Evolutionary conservation across 2,797 vertebrate genomes (phyloP).

Genomic region (Emydoidea blandingii): DNA sequence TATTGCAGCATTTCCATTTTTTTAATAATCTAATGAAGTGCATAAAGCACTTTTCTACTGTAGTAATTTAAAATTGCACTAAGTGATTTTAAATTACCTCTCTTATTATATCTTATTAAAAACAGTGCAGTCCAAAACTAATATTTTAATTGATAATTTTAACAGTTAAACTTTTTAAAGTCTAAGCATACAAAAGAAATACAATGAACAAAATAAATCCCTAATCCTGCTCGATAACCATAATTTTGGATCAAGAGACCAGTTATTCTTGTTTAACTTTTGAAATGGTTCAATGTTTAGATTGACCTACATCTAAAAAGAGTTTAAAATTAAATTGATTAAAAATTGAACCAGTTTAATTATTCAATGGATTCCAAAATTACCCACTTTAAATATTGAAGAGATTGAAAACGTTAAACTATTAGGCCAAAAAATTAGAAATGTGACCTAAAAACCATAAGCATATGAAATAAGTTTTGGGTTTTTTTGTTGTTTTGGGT

Average conservation of each 20-base stretch:
- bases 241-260: slow-evolving; percentile 41
- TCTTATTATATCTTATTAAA: slow-evolving; percentile 62
- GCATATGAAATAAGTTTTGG: background rate
- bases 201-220: slow-evolving; percentile 40
- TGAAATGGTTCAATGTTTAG: slow-evolving; percentile 62
- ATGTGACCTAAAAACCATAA: background rate
- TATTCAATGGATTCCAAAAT: slow-evolving; percentile 65
- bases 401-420: slow-evolving; percentile 43
- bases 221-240: background rate
- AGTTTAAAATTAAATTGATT: slow-evolving; percentile 61
- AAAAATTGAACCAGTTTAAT: slow-evolving; percentile 68
- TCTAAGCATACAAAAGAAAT: slow-evolving; percentile 24
- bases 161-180: slow-evolving; percentile 47
- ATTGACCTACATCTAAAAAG: slow-evolving; percentile 58
- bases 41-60: slow-evolving; percentile 50
- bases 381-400: slow-evolving; percentile 44
- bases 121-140: slow-evolving; percentile 48
- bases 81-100: slow-evolving; percentile 68
- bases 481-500: background rate
- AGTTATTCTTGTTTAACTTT: slow-evolving; percentile 56
- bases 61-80: slow-evolving; percentile 64
- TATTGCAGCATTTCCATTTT: slow-evolving; percentile 67
- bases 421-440: slow-evolving; percentile 2
- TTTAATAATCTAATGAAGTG: slow-evolving; percentile 56
- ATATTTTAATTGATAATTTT: slow-evolving; percentile 68